Conservation (phyloP, 2,888 invertebrate genomes). For the Sphaeridia pumilis region DNA sequence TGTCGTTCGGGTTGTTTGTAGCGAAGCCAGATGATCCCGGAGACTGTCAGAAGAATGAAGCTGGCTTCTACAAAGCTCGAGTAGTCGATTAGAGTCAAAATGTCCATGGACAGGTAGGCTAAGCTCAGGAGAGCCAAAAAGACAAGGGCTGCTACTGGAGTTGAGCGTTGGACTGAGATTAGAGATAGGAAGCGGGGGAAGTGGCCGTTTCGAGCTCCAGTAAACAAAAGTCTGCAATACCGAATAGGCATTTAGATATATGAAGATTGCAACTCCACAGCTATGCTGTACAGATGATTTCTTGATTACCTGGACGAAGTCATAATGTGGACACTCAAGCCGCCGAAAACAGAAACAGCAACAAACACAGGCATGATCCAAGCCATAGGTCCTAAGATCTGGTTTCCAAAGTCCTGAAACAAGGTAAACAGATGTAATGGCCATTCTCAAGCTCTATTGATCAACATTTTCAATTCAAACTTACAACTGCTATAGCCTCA, state of each 20-base stretch:
- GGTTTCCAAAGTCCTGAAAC: constrained; percentile 67
- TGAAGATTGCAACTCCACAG: neutral
- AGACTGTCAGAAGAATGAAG: constrained; percentile 76
- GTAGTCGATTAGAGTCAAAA: constrained; percentile 78
- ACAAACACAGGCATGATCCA: constrained; percentile 85
- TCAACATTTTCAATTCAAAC: constrained; percentile 36
- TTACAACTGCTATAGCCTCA: constrained; percentile 89
- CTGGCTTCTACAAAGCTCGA: constrained; percentile 85
- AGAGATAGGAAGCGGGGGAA: constrained; percentile 70
- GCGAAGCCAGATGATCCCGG: constrained; percentile 70
- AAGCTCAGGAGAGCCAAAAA: constrained; percentile 74
- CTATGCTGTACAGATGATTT: neutral
- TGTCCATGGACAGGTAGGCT: constrained; percentile 71
- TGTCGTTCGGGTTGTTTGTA: constrained; percentile 64
- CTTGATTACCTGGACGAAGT: constrained; percentile 64
- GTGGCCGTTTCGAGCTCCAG: constrained; percentile 79
- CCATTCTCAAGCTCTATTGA: no score
- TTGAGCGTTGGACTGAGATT: constrained; percentile 60
- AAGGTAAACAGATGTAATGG: constrained; percentile 34
- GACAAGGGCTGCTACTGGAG: constrained; percentile 67
- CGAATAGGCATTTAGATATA: neutral
- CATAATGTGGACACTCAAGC: constrained; percentile 89
- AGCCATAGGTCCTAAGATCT: constrained; percentile 57
- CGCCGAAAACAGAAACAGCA: constrained; percentile 83
- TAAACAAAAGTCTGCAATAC: constrained; percentile 63